These are phyloP conservation scores for Macroglossus sobrinus DNA, from an alignment of 2,113 vertebrate species.

Conservation along the genomic window DNA sequence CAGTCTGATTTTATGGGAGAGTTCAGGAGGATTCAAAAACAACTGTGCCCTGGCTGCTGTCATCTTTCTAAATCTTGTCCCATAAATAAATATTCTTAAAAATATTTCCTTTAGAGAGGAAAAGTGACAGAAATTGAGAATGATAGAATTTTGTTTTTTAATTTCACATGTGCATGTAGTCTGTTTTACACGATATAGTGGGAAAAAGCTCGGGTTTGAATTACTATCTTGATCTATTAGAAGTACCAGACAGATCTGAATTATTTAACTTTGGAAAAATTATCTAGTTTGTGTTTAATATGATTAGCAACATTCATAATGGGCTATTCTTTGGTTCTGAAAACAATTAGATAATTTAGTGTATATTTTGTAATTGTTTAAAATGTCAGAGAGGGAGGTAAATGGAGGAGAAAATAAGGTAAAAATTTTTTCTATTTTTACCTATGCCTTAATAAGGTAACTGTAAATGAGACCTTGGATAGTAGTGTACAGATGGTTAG, in stretches of 20 bases:
- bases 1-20: not conserved
- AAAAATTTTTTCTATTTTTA: not conserved
- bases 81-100: not conserved
- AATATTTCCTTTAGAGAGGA: not conserved
- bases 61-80: not conserved
- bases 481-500: not conserved
- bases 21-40: not conserved
- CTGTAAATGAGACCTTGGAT: not conserved
- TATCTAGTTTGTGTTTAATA: not conserved
- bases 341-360: not conserved
- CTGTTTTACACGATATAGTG: not conserved
- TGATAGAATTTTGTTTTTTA: not conserved
- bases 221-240: not conserved
- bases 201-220: not conserved
- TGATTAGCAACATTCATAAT: not conserved
- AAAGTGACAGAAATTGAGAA: not conserved
- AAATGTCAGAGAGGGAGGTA: not conserved
- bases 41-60: not conserved
- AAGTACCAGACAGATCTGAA: not conserved
- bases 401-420: not conserved
- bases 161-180: not conserved
- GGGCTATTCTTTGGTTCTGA: not conserved
- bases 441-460: not conserved
- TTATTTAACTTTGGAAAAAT: not conserved
- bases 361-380: not conserved